Conservation (phyloP, 2,797 vertebrate genomes). For the Orestias chungarensis region DNA sequence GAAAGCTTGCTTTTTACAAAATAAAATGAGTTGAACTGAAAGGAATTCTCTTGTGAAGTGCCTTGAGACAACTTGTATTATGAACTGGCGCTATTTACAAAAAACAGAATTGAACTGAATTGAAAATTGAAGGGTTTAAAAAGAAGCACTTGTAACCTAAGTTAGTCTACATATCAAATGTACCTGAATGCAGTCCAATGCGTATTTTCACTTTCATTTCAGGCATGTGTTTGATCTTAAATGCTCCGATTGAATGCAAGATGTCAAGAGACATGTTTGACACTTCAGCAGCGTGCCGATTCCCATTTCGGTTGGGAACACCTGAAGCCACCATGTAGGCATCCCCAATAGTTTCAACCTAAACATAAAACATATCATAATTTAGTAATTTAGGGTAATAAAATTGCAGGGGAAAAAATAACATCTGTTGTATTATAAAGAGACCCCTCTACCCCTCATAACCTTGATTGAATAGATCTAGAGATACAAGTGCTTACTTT, state of each 20-base stretch:
- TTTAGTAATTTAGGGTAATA: neutral
- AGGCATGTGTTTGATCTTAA: conserved; percentile 90
- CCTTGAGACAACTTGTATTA: too few species aligned
- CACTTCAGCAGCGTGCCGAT: conserved; percentile 87
- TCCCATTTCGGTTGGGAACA: conserved; percentile 86
- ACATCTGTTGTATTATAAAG: neutral
- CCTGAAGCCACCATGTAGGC: conserved; percentile 93
- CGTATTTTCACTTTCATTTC: conserved; percentile 89
- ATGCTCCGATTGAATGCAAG: conserved; percentile 84
- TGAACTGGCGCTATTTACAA: too few species aligned
- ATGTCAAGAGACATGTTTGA: conserved; percentile 92
- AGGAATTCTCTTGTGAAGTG: too few species aligned
- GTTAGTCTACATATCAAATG: neutral
- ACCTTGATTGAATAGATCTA: neutral
- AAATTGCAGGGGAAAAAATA: neutral
- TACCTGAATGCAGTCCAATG: conserved; percentile 90
- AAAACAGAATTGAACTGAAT: too few species aligned
- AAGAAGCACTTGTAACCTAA: neutral
- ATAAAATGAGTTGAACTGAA: too few species aligned
- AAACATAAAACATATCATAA: neutral
- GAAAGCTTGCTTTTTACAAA: neutral
- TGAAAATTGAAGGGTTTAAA: too few species aligned
- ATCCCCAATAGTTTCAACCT: conserved; percentile 90
- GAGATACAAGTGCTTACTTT: conserved; percentile 75
- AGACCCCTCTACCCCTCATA: neutral